phyloP scores from a whole-genome alignment of 2,888 invertebrate genomes.

The Xestia sexstrigata region DNA sequence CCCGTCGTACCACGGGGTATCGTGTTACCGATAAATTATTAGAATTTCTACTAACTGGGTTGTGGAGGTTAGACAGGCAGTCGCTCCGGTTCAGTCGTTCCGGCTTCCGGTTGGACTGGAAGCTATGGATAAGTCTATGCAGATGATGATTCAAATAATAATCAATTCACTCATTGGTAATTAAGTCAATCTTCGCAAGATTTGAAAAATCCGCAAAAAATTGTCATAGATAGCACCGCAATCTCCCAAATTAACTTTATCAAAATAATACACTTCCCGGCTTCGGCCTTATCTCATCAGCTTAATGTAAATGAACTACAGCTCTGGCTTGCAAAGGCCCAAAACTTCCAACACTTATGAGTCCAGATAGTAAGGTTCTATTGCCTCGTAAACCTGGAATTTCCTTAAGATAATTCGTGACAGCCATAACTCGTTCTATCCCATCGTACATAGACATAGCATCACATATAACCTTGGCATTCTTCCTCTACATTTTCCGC shows the following conservation, averaged over 20 bases:
- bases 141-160: background rate
- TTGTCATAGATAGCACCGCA: background rate
- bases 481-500: slow-evolving; percentile 54
- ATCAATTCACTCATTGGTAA: background rate
- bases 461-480: slow-evolving; percentile 33
- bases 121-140: too few relatives aligned
- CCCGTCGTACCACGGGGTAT: too few relatives aligned
- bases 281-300: slow-evolving; percentile 34
- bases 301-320: slow-evolving; percentile 43
- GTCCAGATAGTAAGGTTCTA: slow-evolving; percentile 41
- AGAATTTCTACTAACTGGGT: too few relatives aligned
- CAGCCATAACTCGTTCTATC: slow-evolving; percentile 43
- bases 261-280: slow-evolving; percentile 11
- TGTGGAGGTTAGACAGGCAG: too few relatives aligned
- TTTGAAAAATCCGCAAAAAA: background rate
- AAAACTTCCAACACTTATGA: slow-evolving; percentile 45
- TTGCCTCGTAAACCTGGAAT: slow-evolving; percentile 58
- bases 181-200: background rate
- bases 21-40: too few relatives aligned
- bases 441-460: slow-evolving; percentile 20
- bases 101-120: too few relatives aligned
- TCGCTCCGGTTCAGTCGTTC: too few relatives aligned
- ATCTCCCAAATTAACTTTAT: slow-evolving; percentile 19
- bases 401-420: slow-evolving; percentile 60
- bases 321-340: slow-evolving; percentile 12